Percentiles rank a stretch among this genome's conserved stretches.
Conservation (phyloP, 2,797 vertebrate species). For the Tokudaia tokunoshimensis region DNA sequence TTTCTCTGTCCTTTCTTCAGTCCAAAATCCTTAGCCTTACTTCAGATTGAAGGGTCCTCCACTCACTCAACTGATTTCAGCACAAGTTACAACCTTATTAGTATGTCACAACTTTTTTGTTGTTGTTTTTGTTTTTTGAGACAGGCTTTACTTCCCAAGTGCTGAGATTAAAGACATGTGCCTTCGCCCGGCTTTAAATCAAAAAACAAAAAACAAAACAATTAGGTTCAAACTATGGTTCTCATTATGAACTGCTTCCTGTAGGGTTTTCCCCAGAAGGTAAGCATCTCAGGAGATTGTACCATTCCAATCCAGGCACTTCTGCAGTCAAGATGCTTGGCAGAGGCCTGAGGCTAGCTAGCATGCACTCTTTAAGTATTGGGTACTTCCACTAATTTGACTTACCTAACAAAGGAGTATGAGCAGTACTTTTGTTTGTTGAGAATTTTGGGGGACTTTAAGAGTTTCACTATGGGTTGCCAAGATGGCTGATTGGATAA, state of each 20-base stretch:
- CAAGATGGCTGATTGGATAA: not conserved
- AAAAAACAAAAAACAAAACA: too few relatives aligned
- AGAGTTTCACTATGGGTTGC: conserved; percentile 1
- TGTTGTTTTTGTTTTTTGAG: not conserved
- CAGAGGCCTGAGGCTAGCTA: not conserved
- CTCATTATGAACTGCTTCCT: conserved; percentile 61
- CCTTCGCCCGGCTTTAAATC: not conserved
- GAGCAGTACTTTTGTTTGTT: conserved; percentile 41
- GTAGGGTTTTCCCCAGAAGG: not conserved
- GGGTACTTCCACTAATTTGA: conserved; percentile 39
- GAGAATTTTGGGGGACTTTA: conserved; percentile 40
- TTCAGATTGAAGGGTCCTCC: conserved; percentile 11
- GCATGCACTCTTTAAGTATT: not conserved
- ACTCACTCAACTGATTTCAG: conserved; percentile 4
- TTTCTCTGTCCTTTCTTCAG: conserved; percentile 20
- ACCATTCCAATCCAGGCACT: not conserved
- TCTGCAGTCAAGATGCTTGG: conserved; percentile 41
- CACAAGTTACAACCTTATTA: not conserved
- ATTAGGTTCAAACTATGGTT: conserved; percentile 46
- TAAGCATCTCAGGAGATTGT: not conserved
- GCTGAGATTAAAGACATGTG: not conserved
- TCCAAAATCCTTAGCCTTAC: conserved; percentile 48
- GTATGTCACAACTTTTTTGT: not conserved
- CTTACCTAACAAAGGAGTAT: conserved; percentile 8
- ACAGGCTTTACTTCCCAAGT: not conserved